phyloP scores from a whole-genome alignment of 1,140 invertebrate species.

The Zaprionus africanus region DNA sequence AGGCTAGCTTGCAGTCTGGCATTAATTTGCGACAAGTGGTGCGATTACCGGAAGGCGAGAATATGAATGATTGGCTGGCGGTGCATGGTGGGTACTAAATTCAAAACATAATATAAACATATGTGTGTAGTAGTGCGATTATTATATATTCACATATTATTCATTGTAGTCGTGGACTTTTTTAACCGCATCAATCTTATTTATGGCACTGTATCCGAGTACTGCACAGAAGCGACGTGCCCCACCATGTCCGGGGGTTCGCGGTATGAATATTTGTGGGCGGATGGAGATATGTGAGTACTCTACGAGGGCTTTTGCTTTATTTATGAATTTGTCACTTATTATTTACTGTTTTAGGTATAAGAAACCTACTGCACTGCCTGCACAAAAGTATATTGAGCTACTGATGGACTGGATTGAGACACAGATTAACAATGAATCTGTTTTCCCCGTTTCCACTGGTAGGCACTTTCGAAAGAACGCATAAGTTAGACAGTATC shows the following conservation, averaged over 20 bases:
- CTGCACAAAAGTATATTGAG: slow-evolving; percentile 94
- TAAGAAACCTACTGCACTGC: slow-evolving; percentile 94
- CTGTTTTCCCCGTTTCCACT: slow-evolving; percentile 91
- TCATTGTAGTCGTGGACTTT: slow-evolving; percentile 94
- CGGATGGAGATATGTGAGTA: slow-evolving; percentile 89
- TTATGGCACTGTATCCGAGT: slow-evolving; percentile 95
- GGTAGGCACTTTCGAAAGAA: slow-evolving; percentile 34
- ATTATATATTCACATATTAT: slow-evolving; percentile 5
- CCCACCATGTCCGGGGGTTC: slow-evolving; percentile 96
- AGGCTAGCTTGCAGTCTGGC: slow-evolving; percentile 96
- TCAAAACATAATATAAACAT: background rate
- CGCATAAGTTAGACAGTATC: background rate
- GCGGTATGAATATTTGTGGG: slow-evolving; percentile 97
- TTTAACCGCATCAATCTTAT: slow-evolving; percentile 98
- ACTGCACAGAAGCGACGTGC: slow-evolving; percentile 93
- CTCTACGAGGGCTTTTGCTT: background rate
- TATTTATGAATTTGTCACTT: background rate
- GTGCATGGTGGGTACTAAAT: slow-evolving; percentile 91
- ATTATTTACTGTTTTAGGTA: slow-evolving; percentile 85
- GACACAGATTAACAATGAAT: slow-evolving; percentile 96
- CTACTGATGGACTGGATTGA: slow-evolving; percentile 98
- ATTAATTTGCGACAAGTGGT: slow-evolving; percentile 95
- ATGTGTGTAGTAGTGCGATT: background rate
- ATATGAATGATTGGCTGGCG: slow-evolving; percentile 97
- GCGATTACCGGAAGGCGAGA: slow-evolving; percentile 93